Evolutionary conservation across 64 coral and sea anemone genomes (phyloP), one percentile per base, ranked within the genome.

Genomic region (Anthopleura sola): DNA sequence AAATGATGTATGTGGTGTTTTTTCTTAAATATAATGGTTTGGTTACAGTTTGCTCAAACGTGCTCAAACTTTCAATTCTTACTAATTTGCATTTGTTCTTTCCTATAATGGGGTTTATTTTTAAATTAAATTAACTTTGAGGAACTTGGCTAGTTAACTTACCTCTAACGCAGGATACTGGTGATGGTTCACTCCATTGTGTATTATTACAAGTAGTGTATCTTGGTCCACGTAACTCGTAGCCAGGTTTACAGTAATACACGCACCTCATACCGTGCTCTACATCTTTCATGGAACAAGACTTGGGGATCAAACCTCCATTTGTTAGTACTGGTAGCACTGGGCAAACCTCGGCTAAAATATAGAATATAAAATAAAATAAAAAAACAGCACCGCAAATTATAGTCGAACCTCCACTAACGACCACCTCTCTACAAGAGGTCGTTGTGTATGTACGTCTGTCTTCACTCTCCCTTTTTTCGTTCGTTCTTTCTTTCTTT

Each of bases 191-290:
- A 55, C 66, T 90, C 97, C 97, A 99, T 19, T 78, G 78, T 71
- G 79, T 86, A 82, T 99, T 78, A 24, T 82, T 78, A 58, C 97
- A 99, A 19, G 86, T 87, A 5, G 90, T 90, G 81, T 95, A 99
- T 19, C 97, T 83, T 24, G 97, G 97, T 3, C 97, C 97, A 3
- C 84, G 84, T 7, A 95, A 57, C 76, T 92, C 90, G 86, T 99
- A 99, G 0, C 97, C 97, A 37, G 88, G 82, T 26, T 85, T 49
- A 39, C 97, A 99, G 75, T 90, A 90, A 66, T 90, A 95, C 24
- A 99, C 97, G 28, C 90, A 91, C 5, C 97, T 87, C 68, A 83
- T 87, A 13, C 97, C 93, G 75, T 95, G 92, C 37, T 99, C 97
- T 23, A 94, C 93, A 49, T 89, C 90, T 60, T 88, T 87, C 57